phyloP scores from a whole-genome alignment of 2,888 invertebrate genomes.

The Lottia gigantea region DNA sequence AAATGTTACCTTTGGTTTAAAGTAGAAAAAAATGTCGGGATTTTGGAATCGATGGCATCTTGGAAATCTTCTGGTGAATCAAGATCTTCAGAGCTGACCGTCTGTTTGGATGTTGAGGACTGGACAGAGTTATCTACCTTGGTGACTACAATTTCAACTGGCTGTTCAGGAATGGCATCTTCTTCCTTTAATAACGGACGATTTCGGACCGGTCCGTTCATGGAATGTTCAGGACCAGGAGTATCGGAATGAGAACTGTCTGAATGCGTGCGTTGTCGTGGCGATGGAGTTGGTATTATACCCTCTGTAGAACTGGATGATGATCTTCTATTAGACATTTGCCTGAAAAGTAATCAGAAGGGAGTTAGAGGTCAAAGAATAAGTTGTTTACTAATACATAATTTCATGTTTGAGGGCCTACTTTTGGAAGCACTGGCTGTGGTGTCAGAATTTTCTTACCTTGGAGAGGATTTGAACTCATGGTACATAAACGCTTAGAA shows the following conservation, averaged over 20 bases:
- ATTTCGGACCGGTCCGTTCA: neutral
- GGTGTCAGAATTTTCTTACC: too few species aligned
- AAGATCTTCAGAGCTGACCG: conserved; percentile 32
- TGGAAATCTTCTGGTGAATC: conserved; percentile 45
- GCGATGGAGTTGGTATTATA: conserved; percentile 17
- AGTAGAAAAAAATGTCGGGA: conserved; percentile 54
- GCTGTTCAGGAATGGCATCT: neutral
- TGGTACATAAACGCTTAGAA: too few species aligned
- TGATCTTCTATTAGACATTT: conserved; percentile 22
- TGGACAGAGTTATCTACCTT: neutral
- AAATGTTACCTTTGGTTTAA: neutral
- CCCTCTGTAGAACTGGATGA: conserved; percentile 30
- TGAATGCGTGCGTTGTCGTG: conserved; percentile 29
- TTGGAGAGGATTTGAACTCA: too few species aligned
- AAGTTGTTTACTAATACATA: too few species aligned
- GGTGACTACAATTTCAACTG: conserved; percentile 4
- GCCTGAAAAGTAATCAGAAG: conserved; percentile 14
- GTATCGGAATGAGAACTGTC: conserved; percentile 37
- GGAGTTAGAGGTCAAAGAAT: neutral
- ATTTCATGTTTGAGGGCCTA: too few species aligned
- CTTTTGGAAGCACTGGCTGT: too few species aligned
- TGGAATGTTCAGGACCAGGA: conserved; percentile 27
- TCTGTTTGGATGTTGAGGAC: conserved; percentile 16
- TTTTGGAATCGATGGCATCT: conserved; percentile 51
- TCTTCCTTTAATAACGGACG: neutral